Conservation (phyloP, 2,113 vertebrate species). For the Diphyllodes magnificus region DNA sequence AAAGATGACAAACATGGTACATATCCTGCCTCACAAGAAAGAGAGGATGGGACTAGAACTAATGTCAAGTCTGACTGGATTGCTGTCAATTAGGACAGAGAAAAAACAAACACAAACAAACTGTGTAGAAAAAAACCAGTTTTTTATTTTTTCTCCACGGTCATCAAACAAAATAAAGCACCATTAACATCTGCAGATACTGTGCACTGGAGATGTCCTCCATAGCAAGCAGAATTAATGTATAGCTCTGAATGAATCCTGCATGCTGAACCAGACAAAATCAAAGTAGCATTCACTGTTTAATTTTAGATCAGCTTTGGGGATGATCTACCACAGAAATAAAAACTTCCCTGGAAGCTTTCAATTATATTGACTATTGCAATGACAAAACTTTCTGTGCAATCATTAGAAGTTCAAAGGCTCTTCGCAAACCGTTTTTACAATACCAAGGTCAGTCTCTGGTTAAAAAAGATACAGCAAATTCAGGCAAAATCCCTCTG, state of each 20-base stretch:
- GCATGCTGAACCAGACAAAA: neutral
- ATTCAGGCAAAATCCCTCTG: neutral
- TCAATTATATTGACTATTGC: neutral
- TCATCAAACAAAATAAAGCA: neutral
- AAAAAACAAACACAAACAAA: neutral
- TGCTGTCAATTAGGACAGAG: neutral
- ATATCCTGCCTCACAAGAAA: neutral
- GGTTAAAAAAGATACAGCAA: neutral
- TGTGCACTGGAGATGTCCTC: neutral
- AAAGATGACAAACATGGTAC: neutral
- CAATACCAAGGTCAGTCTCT: neutral
- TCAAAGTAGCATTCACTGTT: neutral
- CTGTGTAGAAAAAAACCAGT: neutral
- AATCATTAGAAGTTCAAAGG: neutral
- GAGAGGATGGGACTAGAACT: neutral
- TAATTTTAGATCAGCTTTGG: neutral
- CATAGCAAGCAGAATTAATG: neutral
- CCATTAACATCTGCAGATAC: neutral
- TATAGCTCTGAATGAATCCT: neutral
- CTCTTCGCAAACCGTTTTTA: neutral
- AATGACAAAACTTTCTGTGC: neutral
- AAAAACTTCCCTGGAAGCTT: neutral
- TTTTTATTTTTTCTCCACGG: neutral
- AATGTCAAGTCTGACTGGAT: neutral
- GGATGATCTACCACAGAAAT: neutral